Evolutionary conservation across 64 coral and sea anemone genomes (phyloP).

Genomic region (Montipora sp.): DNA sequence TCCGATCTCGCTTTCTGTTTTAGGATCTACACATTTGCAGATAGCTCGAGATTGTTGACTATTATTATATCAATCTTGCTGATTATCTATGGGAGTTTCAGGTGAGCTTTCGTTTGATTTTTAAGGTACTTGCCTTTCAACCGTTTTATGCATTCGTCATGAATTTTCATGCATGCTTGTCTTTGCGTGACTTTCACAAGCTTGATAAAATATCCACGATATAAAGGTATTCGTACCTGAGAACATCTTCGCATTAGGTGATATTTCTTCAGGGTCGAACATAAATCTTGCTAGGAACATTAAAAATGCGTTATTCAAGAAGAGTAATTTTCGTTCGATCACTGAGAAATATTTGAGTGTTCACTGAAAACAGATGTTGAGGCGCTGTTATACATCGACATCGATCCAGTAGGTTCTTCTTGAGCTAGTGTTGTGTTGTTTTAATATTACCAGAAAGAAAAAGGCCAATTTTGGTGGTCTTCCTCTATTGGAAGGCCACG

Average conservation of each 20-base stretch:
- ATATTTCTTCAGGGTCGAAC: no score
- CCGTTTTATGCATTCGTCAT: not conserved
- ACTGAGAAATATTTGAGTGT: no score
- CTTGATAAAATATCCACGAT: not conserved
- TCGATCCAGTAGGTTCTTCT: not conserved
- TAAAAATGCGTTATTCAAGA: no score
- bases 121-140: not conserved
- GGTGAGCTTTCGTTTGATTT: constrained; percentile 49
- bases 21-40: constrained; percentile 88
- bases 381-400: not conserved
- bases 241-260: not conserved
- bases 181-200: not conserved
- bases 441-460: no score
- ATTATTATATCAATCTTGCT: constrained; percentile 94
- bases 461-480: no score
- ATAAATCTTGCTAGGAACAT: no score
- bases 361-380: not conserved
- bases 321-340: no score
- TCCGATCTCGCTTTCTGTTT: constrained; percentile 26
- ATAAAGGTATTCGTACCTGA: not conserved
- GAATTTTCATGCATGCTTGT: not conserved
- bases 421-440: no score
- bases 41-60: constrained; percentile 90
- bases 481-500: no score
- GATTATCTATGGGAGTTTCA: constrained; percentile 97